A percentile compares a stretch with the other conserved stretches of the same genome.
Evolutionary conservation across 2,888 invertebrate genomes (phyloP).

Genomic region (Elaeidobius kamerunicus): DNA sequence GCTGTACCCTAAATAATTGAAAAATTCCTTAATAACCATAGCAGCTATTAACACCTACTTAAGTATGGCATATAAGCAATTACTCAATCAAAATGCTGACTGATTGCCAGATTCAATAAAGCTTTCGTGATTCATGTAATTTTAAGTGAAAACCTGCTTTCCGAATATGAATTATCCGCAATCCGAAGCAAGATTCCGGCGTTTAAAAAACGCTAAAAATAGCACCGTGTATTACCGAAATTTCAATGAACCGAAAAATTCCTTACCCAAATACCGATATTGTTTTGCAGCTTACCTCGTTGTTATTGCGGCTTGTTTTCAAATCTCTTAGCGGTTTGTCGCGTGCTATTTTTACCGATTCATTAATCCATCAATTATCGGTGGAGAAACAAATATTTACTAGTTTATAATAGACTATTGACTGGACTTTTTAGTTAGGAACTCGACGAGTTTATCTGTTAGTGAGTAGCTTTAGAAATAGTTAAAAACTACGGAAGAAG

Average conservation of each 20-base stretch:
- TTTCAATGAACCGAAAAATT: constrained; percentile 1
- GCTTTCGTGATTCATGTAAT: neutral
- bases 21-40: too few species aligned
- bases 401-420: too few species aligned
- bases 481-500: too few species aligned
- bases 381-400: too few species aligned
- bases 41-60: too few species aligned
- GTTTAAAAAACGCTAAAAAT: too few species aligned
- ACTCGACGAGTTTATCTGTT: too few species aligned
- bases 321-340: neutral
- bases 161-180: neutral
- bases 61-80: too few species aligned
- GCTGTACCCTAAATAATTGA: too few species aligned
- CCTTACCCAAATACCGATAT: neutral
- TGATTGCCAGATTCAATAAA: neutral
- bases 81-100: neutral
- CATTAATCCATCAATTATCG: constrained; percentile 2
- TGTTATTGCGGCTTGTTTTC: constrained; percentile 1
- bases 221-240: neutral
- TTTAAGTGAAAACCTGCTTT: neutral
- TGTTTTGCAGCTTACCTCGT: neutral
- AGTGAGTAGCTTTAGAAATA: too few species aligned
- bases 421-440: too few species aligned
- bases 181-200: neutral
- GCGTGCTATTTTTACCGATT: neutral